Conservation (phyloP, 2,888 invertebrate genomes). For the Phengaris arion region DNA sequence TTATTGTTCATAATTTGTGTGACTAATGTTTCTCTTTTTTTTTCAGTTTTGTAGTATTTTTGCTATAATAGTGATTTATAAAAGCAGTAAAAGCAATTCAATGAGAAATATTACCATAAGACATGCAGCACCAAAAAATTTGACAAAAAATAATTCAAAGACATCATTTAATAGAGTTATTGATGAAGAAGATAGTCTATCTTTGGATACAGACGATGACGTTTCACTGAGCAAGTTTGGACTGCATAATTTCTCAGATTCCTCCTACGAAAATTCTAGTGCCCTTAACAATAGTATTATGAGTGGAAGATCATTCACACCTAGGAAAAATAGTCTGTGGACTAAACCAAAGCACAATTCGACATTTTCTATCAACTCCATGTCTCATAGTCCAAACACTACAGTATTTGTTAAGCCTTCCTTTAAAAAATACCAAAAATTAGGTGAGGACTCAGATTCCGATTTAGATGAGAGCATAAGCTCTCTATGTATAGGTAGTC, state of each 20-base stretch:
- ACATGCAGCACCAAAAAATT: slow-evolving; percentile 50
- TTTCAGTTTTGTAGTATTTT: slow-evolving; percentile 62
- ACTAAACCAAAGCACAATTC: slow-evolving; percentile 65
- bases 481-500: slow-evolving; percentile 72
- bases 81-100: slow-evolving; percentile 50
- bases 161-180: slow-evolving; percentile 32
- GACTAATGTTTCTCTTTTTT: slow-evolving; percentile 37
- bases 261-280: slow-evolving; percentile 60
- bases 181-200: slow-evolving; percentile 56
- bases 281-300: slow-evolving; percentile 53
- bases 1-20: neutral
- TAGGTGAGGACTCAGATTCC: slow-evolving; percentile 67
- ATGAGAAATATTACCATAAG: slow-evolving; percentile 43
- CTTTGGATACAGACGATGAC: slow-evolving; percentile 69
- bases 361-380: slow-evolving; percentile 64
- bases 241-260: slow-evolving; percentile 63
- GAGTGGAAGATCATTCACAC: slow-evolving; percentile 64
- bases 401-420: slow-evolving; percentile 65
- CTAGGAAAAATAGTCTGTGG: slow-evolving; percentile 60
- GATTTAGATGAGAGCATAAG: slow-evolving; percentile 78
- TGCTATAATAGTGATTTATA: slow-evolving; percentile 59
- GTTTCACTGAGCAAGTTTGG: slow-evolving; percentile 72
- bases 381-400: slow-evolving; percentile 59
- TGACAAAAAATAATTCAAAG: slow-evolving; percentile 44
- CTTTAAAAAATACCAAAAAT: slow-evolving; percentile 66